Percentiles rank a stretch among this genome's conserved stretches.
Evolutionary conservation across 2,113 vertebrate species (phyloP).

Genomic region (Notarius lentiginosus): DNA sequence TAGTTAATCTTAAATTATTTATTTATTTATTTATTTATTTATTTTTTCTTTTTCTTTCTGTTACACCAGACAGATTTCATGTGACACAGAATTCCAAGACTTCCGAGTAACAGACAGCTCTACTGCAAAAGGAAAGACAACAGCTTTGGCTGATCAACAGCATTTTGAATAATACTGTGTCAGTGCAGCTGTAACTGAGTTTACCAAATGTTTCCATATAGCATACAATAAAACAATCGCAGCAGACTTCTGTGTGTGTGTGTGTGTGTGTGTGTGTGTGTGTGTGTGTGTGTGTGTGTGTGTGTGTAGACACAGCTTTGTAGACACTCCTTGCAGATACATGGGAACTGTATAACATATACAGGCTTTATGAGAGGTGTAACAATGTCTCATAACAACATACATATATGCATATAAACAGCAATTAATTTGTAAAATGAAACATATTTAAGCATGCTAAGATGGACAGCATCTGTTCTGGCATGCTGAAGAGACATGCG

Average conservation of each 20-base stretch:
- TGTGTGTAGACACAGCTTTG: slow-evolving; percentile 35
- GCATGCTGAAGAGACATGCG: slow-evolving; percentile 56
- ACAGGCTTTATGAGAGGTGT: neutral
- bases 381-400: neutral
- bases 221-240: too few relatives aligned
- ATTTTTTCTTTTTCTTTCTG: too few relatives aligned
- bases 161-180: neutral
- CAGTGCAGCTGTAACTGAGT: neutral
- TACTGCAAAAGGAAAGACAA: neutral
- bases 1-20: too few relatives aligned
- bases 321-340: slow-evolving; percentile 12
- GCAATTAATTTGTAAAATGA: slow-evolving; percentile 4
- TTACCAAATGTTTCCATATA: neutral
- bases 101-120: neutral
- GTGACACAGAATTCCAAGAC: neutral
- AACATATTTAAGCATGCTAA: neutral
- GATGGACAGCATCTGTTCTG: slow-evolving; percentile 56
- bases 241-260: neutral
- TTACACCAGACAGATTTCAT: neutral
- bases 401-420: neutral
- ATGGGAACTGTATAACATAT: neutral
- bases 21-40: too few relatives aligned
- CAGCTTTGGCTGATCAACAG: neutral
- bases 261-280: slow-evolving; percentile 35
- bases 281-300: slow-evolving; percentile 5